Evolutionary conservation across 1,140 invertebrate species (phyloP), one percentile per base, ranked within the genome.

Genomic region (Triops cancriformis): DNA sequence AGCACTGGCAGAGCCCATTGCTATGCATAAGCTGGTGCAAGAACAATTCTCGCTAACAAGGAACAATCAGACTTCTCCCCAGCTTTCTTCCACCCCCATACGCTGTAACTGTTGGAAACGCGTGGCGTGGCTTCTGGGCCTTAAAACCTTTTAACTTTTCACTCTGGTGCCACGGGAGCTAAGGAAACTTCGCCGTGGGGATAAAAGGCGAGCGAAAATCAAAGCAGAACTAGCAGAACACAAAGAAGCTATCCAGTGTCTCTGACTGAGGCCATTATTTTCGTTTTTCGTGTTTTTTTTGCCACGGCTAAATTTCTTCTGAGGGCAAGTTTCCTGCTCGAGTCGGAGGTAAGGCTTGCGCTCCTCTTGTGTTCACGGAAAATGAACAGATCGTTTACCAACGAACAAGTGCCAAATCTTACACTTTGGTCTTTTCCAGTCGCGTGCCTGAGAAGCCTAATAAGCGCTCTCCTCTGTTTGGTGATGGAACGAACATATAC

Each of bases 211-310:
- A 64, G 23, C 14, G 51, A 64, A 64, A 64, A 64, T 64, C 51
- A 64, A 18, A 64, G n/a, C 51, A 64, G 51, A 18, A 23, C 51
- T 37, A 64, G 51, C 51, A 64, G 51, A 64, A 64, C 51, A 64
- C 51, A 64, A 64, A 64, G 51, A 64, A 64, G 51, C 51, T 64
- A 64, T 64, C 51, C 51, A 18, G n/a, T 64, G 51, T 64, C 51
- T 64, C 51, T 64, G 51, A 64, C 51, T 64, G 23, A 64, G 51
- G 51, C 51, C 51, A 64, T 64, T 64, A 64, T 64, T 64, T 64
- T 64, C 51, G 0, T 23, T 64, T 64, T 64, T n/a, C n/a, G n/a
- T 64, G 14, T 64, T 64, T 18, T 64, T 64, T 64, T 64, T 18
- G n/a, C 23, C 14, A 7, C 18, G 18, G 14, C 51, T 64, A 64